Percentiles rank a stretch among this genome's conserved stretches.
phyloP scores from a whole-genome alignment of 1,140 invertebrate species.

The Steinernema feltiae region DNA sequence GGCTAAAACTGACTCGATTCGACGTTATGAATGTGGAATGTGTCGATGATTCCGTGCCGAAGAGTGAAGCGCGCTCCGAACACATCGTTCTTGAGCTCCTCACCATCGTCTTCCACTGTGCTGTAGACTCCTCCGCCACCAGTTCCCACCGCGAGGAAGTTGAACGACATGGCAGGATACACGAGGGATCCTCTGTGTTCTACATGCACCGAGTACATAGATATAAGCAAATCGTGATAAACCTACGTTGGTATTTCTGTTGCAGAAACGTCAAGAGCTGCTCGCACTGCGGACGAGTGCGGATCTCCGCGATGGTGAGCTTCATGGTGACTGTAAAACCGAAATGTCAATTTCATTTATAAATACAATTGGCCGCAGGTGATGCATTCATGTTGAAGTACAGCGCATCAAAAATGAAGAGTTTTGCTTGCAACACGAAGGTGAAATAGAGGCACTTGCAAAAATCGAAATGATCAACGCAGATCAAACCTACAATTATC shows the following conservation, averaged over 20 bases:
- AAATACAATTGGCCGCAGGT: too few species aligned
- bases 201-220: background rate
- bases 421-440: too few species aligned
- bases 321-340: too few species aligned
- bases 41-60: background rate
- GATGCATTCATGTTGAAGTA: too few species aligned
- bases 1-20: background rate
- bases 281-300: too few species aligned
- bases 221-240: background rate
- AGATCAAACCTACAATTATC: too few species aligned
- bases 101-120: background rate
- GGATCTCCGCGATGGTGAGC: too few species aligned
- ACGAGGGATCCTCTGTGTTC: background rate
- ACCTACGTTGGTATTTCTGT: background rate
- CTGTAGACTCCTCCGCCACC: background rate
- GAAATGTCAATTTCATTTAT: too few species aligned
- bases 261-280: background rate
- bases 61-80: background rate
- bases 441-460: too few species aligned
- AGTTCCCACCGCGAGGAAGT: background rate
- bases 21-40: background rate
- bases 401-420: too few species aligned
- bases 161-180: background rate
- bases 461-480: too few species aligned
- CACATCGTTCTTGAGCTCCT: background rate